These are phyloP conservation scores for Eubasilissa regina DNA, from an alignment of 1,140 invertebrate genomes.

Conservation along the genomic window DNA sequence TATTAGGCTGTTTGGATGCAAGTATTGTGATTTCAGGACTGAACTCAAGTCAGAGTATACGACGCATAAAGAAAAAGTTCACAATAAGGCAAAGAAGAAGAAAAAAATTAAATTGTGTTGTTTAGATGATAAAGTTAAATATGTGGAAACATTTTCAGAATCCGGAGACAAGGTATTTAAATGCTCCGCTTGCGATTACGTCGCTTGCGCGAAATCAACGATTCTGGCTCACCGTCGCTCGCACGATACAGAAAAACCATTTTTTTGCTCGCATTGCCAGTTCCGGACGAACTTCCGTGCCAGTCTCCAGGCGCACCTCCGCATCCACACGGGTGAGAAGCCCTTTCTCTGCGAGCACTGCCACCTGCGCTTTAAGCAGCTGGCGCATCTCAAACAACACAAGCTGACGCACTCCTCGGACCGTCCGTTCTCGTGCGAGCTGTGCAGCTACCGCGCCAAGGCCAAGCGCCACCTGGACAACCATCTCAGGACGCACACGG, in stretches of 20 bases:
- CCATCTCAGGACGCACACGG: constrained; percentile 50
- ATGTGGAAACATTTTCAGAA: background rate
- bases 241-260: constrained; percentile 41
- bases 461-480: constrained; percentile 46
- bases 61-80: constrained; percentile 21
- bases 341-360: constrained; percentile 61
- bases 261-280: constrained; percentile 64
- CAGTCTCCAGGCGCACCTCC: constrained; percentile 44
- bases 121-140: background rate
- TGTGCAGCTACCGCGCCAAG: constrained; percentile 47
- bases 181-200: constrained; percentile 68
- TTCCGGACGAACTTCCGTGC: constrained; percentile 46
- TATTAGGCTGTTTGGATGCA: constrained; percentile 37
- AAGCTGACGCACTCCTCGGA: constrained; percentile 70
- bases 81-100: constrained; percentile 20
- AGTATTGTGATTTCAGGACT: constrained; percentile 35
- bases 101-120: background rate
- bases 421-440: constrained; percentile 68
- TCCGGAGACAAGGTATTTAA: constrained; percentile 67
- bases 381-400: constrained; percentile 70
- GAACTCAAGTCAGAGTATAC: constrained; percentile 32
- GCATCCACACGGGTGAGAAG: constrained; percentile 61
- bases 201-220: background rate
- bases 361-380: constrained; percentile 69
- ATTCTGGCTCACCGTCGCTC: constrained; percentile 28